A percentile compares a stretch with the other conserved stretches of the same genome.
Conservation (phyloP, 2,888 invertebrate species). For the Drepana falcataria region DNA sequence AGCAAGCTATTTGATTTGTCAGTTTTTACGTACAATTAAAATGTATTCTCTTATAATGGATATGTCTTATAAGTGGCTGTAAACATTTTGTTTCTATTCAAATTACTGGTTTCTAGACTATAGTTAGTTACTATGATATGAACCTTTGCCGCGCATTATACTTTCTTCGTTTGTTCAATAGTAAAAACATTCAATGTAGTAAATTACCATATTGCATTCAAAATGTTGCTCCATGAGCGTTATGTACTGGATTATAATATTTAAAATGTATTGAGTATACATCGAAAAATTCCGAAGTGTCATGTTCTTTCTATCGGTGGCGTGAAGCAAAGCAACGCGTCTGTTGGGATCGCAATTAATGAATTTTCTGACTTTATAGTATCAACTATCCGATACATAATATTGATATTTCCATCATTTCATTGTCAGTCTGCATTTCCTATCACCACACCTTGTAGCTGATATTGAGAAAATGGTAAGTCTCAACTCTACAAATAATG, state of each 20-base stretch:
- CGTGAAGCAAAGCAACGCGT: no score
- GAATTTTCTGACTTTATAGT: no score
- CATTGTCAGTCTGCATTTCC: neutral
- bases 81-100: conserved; percentile 9
- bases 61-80: conserved; percentile 6
- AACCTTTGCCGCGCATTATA: conserved; percentile 52
- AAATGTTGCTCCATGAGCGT: no score
- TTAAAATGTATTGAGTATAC: no score
- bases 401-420: no score
- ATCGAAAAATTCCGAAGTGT: neutral
- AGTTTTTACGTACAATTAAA: conserved; percentile 8
- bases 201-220: no score
- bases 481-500: conserved; percentile 2
- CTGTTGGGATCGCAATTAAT: no score
- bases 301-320: neutral
- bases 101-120: conserved; percentile 12
- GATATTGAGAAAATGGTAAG: conserved; percentile 40
- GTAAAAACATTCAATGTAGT: neutral
- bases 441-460: neutral
- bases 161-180: conserved; percentile 24
- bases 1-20: conserved; percentile 8
- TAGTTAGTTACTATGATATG: neutral
- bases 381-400: no score
- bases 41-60: conserved; percentile 10
- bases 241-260: no score